Evolutionary conservation across 1,140 invertebrate species (phyloP), one percentile per base, ranked within the genome.

Genomic region (Euura lappo): DNA sequence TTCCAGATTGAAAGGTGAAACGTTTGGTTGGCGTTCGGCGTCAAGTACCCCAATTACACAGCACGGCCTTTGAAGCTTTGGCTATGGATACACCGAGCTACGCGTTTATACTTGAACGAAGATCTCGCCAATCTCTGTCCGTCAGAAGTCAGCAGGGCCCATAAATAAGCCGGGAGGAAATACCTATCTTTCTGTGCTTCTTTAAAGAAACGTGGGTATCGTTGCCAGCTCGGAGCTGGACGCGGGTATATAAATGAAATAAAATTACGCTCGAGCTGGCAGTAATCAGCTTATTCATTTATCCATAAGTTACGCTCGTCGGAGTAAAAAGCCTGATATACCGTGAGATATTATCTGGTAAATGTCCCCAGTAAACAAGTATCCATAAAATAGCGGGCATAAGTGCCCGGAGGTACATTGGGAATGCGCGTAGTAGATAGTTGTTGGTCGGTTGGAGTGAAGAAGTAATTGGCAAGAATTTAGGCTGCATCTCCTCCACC

Each of bases 311-410:
- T 51, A 46, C 13, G 43, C 28, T 66, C 4, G 47, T 44, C 28
- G 42, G 44, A 5, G 72, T 10, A 72, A 75, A 71, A 71, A 74
- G 42, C 45, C 43, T 69, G 74, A 74, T 75, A 72, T 65, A 72
- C 45, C n/a, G 74, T 67, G 8, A 51, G 73, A 74, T 71, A n/a
- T 67, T 74, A 70, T 74, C 72, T 46, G 46, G 10, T 28, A 42
- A 44, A 68, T 46, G 74, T 75, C 74, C 64, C 70, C 71, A 64
- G 8, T 13, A n/a, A 72, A 69, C 67, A 60, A 72, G 67, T 43
- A 42, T 70, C 45, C 71, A 72, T 75, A 60, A 60, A 60, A 60
- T 60, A n/a, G 51, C 13, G 8, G 13, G 13, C 13, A 60, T 60
- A 11, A 60, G 51, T 6, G 51, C 51, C 51, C 6, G 51, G 51